Base-by-base conservation (phyloP, 1,140 invertebrate species). In the Heliothis subflexa region DNA sequence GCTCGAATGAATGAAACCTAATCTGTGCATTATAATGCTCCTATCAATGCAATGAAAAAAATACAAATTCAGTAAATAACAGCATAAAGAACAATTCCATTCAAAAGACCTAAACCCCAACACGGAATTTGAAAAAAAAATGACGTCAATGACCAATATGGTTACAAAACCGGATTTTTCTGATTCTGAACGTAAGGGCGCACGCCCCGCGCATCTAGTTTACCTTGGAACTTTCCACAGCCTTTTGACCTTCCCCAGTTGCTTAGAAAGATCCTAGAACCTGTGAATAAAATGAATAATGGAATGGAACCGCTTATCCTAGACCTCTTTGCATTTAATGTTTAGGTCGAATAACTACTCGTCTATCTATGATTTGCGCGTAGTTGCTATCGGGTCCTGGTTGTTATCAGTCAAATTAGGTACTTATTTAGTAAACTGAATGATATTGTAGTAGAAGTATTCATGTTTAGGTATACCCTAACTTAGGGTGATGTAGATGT, bases 221-320 rank as follows among this genome's bases (percentile, higher is more conserved):
- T 62, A 62, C 72, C 72, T 75, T 75, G 72, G 47, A 57, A 61
- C 57, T 61, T 75, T 62, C 72, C 59, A 49, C 28, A 47, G 47
- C 40, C 72, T 33, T 59, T 40, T 52, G 72, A 75, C 57, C 72
- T 62, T 61, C 71, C 45, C 25, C 11, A 70, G 11, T 70, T 70
- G 16, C 21, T 52, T 49, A 70, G 47, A 70, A 70, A 70, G 66
- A 70, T 68, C 33, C 33, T 40, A 40, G 33, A 25, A 25, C 64
- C 64, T 68, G 72, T 62, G 33, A 61, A 25, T 55, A 55, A 55
- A 66, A 66, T 66, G 62, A n/a, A 66, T 66, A 66, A 66, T 66
- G 62, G 62, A 66, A 66, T 66, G 62, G 62, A 47, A 66, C 62
- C 18, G 62, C 40, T 66, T 66, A 21, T 66, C 62, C 62, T 66